A percentile compares a stretch with the other conserved stretches of the same genome.
Evolutionary conservation across 2,797 vertebrate species (phyloP).

Genomic region (Typhlichthys eigenmanni): DNA sequence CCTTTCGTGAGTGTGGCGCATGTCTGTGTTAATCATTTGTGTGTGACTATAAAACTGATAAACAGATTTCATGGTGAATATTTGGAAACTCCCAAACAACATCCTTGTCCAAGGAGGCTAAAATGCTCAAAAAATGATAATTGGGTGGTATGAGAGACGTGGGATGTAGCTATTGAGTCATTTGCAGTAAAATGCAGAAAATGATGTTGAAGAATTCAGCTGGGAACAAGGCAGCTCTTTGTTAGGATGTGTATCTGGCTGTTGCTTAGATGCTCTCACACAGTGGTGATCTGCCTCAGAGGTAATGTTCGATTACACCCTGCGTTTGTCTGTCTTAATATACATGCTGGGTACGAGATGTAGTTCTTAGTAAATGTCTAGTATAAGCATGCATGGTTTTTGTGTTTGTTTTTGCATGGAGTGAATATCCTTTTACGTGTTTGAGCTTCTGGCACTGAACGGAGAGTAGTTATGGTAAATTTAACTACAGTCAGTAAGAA

Average conservation of each 20-base stretch:
- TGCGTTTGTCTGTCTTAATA: conserved; percentile 30
- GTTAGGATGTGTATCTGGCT: conserved; percentile 52
- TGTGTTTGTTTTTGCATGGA: neutral
- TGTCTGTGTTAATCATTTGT: neutral
- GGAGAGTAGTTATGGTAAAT: no score
- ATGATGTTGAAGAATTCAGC: conserved; percentile 75
- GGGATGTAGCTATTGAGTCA: conserved; percentile 72
- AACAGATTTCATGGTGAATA: conserved; percentile 35
- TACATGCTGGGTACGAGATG: conserved; percentile 22
- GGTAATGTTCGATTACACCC: conserved; percentile 36
- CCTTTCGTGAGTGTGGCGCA: neutral
- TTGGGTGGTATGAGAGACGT: conserved; percentile 64
- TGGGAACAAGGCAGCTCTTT: conserved; percentile 69
- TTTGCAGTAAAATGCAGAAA: conserved; percentile 78
- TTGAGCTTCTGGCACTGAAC: no score
- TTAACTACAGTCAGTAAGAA: no score
- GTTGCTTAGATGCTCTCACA: conserved; percentile 52
- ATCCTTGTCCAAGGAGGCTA: conserved; percentile 34
- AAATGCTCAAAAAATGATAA: conserved; percentile 61
- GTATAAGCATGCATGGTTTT: conserved; percentile 22
- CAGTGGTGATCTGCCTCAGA: conserved; percentile 36
- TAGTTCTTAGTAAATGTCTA: conserved; percentile 27
- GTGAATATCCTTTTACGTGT: no score
- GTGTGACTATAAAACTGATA: conserved; percentile 1
- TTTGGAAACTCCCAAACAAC: conserved; percentile 50